Evolutionary conservation across 1,140 invertebrate species (phyloP).

Genomic region (Rhizoglyphus robini): DNA sequence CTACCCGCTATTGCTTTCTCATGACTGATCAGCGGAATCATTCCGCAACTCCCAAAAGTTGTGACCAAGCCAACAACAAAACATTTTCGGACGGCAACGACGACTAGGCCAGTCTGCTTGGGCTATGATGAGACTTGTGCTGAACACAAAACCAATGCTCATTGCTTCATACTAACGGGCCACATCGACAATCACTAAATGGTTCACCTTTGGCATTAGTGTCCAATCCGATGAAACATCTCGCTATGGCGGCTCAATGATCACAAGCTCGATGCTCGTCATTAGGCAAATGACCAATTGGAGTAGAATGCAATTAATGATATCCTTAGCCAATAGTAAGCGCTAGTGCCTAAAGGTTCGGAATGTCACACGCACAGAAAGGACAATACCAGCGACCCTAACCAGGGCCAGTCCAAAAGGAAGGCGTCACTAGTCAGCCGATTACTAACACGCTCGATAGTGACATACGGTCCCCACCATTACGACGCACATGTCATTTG

Average conservation of each 20-base stretch:
- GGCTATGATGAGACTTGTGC: not conserved
- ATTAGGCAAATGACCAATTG: not conserved
- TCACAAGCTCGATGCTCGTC: not conserved
- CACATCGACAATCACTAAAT: not conserved
- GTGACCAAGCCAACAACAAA: not conserved
- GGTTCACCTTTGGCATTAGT: constrained; percentile 10
- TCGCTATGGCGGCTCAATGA: not conserved
- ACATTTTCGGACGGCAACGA: not conserved
- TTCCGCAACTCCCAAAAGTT: not conserved
- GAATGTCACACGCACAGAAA: not conserved
- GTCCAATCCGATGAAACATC: not conserved
- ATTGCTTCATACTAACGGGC: not conserved
- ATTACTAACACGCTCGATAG: not conserved
- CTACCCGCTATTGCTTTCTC: not conserved
- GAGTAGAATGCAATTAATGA: not conserved
- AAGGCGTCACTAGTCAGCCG: not conserved
- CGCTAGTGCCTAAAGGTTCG: not conserved
- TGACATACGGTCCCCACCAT: not conserved
- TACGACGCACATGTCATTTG: not conserved
- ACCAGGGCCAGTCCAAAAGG: not conserved
- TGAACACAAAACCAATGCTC: too few relatives aligned
- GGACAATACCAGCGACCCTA: not conserved
- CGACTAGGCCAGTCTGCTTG: not conserved
- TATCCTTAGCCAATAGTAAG: not conserved
- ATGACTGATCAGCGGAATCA: not conserved